Evolutionary conservation across 2,113 vertebrate genomes (phyloP).

Genomic region (Microtus pennsylvanicus): DNA sequence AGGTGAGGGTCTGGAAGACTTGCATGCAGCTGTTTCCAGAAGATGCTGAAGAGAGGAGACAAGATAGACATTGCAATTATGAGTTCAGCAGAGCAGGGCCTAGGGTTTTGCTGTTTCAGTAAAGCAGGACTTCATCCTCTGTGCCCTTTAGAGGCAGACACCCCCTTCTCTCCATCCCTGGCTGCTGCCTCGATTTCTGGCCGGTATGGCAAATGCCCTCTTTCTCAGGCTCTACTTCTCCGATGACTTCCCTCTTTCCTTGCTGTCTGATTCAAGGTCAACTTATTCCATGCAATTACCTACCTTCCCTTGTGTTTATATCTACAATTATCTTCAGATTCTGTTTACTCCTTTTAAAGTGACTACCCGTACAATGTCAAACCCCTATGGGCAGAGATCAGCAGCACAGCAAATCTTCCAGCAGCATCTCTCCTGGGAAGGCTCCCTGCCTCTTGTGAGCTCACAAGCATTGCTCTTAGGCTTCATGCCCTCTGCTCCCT

Average conservation of each 20-base stretch:
- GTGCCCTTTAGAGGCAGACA: background rate
- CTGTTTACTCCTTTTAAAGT: background rate
- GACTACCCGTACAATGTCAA: too few relatives aligned
- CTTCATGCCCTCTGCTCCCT: background rate
- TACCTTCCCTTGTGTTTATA: too few relatives aligned
- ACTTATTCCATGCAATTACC: background rate
- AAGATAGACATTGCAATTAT: background rate
- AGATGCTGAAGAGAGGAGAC: background rate
- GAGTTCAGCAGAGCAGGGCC: background rate
- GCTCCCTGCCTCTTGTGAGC: background rate
- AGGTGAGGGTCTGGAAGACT: fast-evolving
- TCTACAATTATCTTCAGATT: background rate
- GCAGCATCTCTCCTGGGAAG: background rate
- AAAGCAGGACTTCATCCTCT: background rate
- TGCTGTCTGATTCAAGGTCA: background rate
- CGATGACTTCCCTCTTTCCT: background rate
- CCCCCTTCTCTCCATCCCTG: background rate
- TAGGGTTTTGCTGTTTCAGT: background rate
- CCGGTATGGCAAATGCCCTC: too few relatives aligned
- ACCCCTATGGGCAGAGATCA: background rate
- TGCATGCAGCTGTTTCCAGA: background rate
- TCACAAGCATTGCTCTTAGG: too few relatives aligned
- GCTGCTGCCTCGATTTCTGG: background rate
- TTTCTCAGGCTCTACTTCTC: background rate
- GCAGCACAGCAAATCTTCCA: background rate